These are phyloP conservation scores for Megathymus violae DNA, from an alignment of 1,140 invertebrate genomes.

Conservation along the genomic window DNA sequence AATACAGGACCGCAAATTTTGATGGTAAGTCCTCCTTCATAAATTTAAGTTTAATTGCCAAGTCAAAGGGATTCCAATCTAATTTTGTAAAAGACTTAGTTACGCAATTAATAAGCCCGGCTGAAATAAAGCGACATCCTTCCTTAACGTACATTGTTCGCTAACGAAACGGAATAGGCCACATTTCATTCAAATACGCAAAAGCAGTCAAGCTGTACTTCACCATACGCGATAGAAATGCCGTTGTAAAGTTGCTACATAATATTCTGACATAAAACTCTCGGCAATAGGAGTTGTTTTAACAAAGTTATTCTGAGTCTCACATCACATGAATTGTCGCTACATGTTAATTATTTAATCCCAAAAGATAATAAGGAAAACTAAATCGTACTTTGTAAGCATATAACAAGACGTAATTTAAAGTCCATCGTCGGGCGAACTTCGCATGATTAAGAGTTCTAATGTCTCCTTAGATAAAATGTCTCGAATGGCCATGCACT, in stretches of 20 bases:
- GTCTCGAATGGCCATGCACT: too few species aligned
- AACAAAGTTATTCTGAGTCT: slow-evolving; percentile 26
- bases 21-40: slow-evolving; percentile 10
- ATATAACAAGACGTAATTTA: not conserved
- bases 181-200: slow-evolving; percentile 52
- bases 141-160: slow-evolving; percentile 37
- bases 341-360: too few species aligned
- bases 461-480: slow-evolving; percentile 20
- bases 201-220: too few species aligned
- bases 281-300: slow-evolving; percentile 10
- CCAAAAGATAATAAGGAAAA: too few species aligned
- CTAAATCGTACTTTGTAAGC: too few species aligned
- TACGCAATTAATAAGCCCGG: slow-evolving; percentile 35
- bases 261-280: slow-evolving; percentile 19
- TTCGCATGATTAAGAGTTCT: slow-evolving; percentile 28
- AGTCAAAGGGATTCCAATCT: slow-evolving; percentile 27
- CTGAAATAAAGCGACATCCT: slow-evolving; percentile 35
- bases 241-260: slow-evolving; percentile 26
- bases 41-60: slow-evolving; percentile 32
- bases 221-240: slow-evolving; percentile 34
- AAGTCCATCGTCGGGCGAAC: slow-evolving; percentile 25
- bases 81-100: slow-evolving; percentile 36
- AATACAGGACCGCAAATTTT: too few species aligned
- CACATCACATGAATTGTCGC: slow-evolving; percentile 1
- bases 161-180: slow-evolving; percentile 42